Base-by-base conservation (phyloP, 1,140 invertebrate genomes). In the Berghia stephanieae region DNA sequence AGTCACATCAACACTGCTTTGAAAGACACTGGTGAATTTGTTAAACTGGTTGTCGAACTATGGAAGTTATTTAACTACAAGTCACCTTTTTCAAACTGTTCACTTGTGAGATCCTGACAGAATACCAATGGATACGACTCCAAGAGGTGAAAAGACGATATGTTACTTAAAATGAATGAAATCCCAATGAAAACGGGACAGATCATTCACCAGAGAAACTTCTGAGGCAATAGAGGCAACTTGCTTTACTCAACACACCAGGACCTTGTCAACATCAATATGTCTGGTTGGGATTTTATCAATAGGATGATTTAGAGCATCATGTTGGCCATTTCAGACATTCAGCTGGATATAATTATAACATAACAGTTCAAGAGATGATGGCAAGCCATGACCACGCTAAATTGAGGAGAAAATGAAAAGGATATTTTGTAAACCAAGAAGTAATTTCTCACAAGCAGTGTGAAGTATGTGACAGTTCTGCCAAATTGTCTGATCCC, bases 11-110 rank as follows among this genome's bases (percentile, higher is more conserved):
- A 13, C 13, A n/a, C 13, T 49, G 13, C 13, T 13, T 49, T 13
- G 46, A 49, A 49, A n/a, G 46, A 49, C 46, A 49, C 46, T 49
- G 46, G 13, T 16, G 8, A 31, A 8, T 63, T 63, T 31, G 34
- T 63, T 63, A 63, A 10, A 31, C 10, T 16, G 10, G 57, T 63
- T 63, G 10, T 63, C 18, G 8, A 63, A 31, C 27, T 63, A 31
- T 63, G 57, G 57, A 63, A 63, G 27, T 31, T 63, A 8, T 63
- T 10, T 10, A 63, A 63, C 57, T 63, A 31, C 57, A 63, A 63
- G 27, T 16, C 57, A 8, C 10, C 57, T 24, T n/a, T 16, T 31
- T 16, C 57, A 63, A 63, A 16, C 18, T 63, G 27, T 63, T 8
- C 57, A 31, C 27, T 31, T 63, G 8, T 8, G 57, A 8, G 57